Evolutionary conservation across 2,797 vertebrate genomes (phyloP).

Genomic region (Pantherophis alleghaniensis): DNA sequence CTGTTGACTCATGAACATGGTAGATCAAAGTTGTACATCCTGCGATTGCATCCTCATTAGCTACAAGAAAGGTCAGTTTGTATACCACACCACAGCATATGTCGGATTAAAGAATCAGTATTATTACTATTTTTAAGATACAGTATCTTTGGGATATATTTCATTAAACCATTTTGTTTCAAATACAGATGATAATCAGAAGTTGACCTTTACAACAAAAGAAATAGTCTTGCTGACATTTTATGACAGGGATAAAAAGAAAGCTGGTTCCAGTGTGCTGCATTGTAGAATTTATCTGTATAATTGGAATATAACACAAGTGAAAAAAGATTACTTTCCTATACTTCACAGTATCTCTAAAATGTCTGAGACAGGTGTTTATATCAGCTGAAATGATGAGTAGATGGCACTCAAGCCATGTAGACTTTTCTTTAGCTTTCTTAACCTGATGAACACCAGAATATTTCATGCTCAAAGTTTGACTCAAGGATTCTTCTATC

Average conservation of each 20-base stretch:
- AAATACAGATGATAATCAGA: constrained; percentile 41
- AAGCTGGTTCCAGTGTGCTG: constrained; percentile 21
- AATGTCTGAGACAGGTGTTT: constrained; percentile 28
- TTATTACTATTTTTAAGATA: constrained; percentile 28
- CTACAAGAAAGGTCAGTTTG: constrained; percentile 38
- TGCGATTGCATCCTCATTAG: constrained; percentile 25
- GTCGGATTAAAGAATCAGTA: constrained; percentile 17
- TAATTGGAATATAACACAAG: constrained; percentile 27
- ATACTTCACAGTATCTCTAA: constrained; percentile 3
- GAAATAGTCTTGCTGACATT: constrained; percentile 36
- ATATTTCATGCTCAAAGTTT: constrained; percentile 2
- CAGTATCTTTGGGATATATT: constrained; percentile 22
- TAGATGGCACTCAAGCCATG: constrained; percentile 24
- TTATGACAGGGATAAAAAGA: constrained; percentile 30
- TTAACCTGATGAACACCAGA: constrained; percentile 10
- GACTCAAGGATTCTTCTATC: not conserved
- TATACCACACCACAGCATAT: not conserved
- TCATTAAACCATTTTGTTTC: constrained; percentile 49
- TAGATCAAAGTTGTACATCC: constrained; percentile 22
- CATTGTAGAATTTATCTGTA: constrained; percentile 29
- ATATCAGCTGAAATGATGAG: constrained; percentile 18
- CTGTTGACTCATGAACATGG: constrained; percentile 5
- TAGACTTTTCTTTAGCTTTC: not conserved
- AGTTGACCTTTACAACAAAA: constrained; percentile 50
- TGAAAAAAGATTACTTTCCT: constrained; percentile 29